Evolutionary conservation across 2,888 invertebrate species (phyloP).

Genomic region (Polia nebulosa): DNA sequence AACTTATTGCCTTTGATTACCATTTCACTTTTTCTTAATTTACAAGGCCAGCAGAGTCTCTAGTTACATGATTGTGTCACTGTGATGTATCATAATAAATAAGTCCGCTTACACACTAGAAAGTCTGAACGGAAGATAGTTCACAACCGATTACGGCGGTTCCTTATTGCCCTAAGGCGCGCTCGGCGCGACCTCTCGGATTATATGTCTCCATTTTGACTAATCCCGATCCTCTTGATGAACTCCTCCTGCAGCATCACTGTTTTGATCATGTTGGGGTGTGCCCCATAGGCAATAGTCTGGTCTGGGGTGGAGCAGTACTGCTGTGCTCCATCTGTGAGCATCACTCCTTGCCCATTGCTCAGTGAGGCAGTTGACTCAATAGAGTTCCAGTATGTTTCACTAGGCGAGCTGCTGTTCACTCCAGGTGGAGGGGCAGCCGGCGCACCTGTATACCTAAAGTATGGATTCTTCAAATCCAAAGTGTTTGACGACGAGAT

Average conservation of each 20-base stretch:
- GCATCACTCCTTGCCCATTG: slow-evolving; percentile 86
- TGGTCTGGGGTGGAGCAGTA: slow-evolving; percentile 85
- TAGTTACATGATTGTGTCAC: slow-evolving; percentile 78
- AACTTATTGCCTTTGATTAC: slow-evolving; percentile 68
- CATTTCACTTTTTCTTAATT: slow-evolving; percentile 79
- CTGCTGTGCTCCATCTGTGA: slow-evolving; percentile 85
- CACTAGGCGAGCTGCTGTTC: slow-evolving; percentile 97
- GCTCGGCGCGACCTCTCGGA: slow-evolving; percentile 88
- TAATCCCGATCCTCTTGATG: slow-evolving; percentile 89
- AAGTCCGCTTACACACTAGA: slow-evolving; percentile 89
- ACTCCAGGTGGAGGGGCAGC: slow-evolving; percentile 98
- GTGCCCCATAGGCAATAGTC: slow-evolving; percentile 82
- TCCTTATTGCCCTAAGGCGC: slow-evolving; percentile 89
- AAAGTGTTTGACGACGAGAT: slow-evolving; percentile 97
- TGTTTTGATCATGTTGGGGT: slow-evolving; percentile 88
- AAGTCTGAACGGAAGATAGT: slow-evolving; percentile 87
- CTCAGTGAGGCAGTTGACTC: slow-evolving; percentile 93
- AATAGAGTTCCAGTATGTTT: slow-evolving; percentile 97
- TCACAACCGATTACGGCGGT: slow-evolving; percentile 90
- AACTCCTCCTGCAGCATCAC: slow-evolving; percentile 90
- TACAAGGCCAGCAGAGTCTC: slow-evolving; percentile 74
- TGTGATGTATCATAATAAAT: slow-evolving; percentile 90
- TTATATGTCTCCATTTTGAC: slow-evolving; percentile 91
- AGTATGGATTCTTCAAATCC: slow-evolving; percentile 99
- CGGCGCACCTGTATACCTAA: slow-evolving; percentile 98